Percentiles rank a stretch among this genome's conserved stretches.
Evolutionary conservation across 1,140 invertebrate species (phyloP).

Genomic region (Archivesica marissinica): DNA sequence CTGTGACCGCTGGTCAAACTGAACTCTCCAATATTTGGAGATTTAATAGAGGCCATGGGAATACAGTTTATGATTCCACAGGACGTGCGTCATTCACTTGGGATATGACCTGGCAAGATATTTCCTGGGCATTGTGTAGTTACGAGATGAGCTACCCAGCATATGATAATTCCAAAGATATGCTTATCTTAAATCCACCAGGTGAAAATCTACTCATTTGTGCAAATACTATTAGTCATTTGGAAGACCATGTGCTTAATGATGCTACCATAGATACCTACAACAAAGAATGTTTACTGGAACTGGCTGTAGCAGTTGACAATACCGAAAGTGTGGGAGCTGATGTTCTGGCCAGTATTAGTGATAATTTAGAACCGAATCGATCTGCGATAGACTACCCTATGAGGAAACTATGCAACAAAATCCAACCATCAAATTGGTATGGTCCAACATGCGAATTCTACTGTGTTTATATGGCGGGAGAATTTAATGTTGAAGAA

Average conservation of each 20-base stretch:
- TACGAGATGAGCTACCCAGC: slow-evolving; percentile 30
- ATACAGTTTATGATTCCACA: slow-evolving; percentile 26
- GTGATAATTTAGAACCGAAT: slow-evolving; percentile 47
- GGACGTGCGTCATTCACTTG: slow-evolving; percentile 10
- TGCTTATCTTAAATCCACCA: slow-evolving; percentile 20
- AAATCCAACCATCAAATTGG: slow-evolving; percentile 42
- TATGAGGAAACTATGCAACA: slow-evolving; percentile 35
- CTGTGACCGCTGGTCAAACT: neutral
- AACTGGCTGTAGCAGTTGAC: neutral
- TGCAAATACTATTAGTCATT: neutral
- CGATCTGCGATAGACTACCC: slow-evolving; percentile 37
- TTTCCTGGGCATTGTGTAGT: slow-evolving; percentile 43
- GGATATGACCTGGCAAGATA: slow-evolving; percentile 31
- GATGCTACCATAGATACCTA: slow-evolving; percentile 14
- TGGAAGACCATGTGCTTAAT: neutral
- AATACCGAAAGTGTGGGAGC: neutral
- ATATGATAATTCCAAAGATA: slow-evolving; percentile 8
- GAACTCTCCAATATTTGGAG: slow-evolving; percentile 59
- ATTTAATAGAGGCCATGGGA: slow-evolving; percentile 61
- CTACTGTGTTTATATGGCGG: slow-evolving; percentile 49
- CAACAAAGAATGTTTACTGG: slow-evolving; percentile 33
- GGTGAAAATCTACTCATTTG: neutral
- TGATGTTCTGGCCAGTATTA: slow-evolving; percentile 27
- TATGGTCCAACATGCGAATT: slow-evolving; percentile 51
- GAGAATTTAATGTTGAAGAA: slow-evolving; percentile 15